A percentile compares a stretch with the other conserved stretches of the same genome.
Conservation (phyloP, 2,113 vertebrate species). For the Aspidoscelis tigris region DNA sequence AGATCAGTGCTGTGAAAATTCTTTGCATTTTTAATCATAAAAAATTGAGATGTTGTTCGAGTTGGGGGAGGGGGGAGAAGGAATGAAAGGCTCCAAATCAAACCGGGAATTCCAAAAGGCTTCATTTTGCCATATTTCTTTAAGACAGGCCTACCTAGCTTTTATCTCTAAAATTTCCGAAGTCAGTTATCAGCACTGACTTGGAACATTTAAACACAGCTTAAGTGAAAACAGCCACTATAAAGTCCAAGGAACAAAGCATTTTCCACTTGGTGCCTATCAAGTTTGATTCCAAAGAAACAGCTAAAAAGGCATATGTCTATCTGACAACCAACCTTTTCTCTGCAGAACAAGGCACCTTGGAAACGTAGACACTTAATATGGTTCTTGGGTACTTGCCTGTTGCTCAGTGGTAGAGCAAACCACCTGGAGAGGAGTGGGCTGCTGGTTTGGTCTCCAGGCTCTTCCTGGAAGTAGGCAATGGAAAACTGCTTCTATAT, state of each 20-base stretch:
- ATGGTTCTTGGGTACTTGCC: neutral
- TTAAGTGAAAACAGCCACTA: neutral
- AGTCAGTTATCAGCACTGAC: neutral
- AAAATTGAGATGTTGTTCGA: slow-evolving; percentile 35
- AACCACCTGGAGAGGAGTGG: no score
- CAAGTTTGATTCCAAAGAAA: neutral
- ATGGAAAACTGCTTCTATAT: no score
- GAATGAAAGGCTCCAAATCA: slow-evolving; percentile 28
- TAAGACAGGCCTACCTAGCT: neutral
- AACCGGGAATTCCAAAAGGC: neutral
- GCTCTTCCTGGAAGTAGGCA: no score
- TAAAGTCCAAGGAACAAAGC: neutral
- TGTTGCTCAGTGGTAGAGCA: no score
- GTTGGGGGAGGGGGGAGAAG: neutral
- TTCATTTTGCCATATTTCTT: neutral
- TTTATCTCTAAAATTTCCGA: neutral
- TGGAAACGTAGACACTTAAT: neutral
- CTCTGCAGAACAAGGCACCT: neutral
- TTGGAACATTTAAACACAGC: neutral
- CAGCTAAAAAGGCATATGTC: neutral
- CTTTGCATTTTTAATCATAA: slow-evolving; percentile 65
- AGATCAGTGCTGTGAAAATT: slow-evolving; percentile 57
- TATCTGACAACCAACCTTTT: neutral
- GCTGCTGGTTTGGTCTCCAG: no score
- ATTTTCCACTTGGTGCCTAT: no score